Percentiles rank a stretch among this genome's conserved stretches.
phyloP scores from a whole-genome alignment of 2,888 invertebrate species.

The Macrosiphum euphorbiae region DNA sequence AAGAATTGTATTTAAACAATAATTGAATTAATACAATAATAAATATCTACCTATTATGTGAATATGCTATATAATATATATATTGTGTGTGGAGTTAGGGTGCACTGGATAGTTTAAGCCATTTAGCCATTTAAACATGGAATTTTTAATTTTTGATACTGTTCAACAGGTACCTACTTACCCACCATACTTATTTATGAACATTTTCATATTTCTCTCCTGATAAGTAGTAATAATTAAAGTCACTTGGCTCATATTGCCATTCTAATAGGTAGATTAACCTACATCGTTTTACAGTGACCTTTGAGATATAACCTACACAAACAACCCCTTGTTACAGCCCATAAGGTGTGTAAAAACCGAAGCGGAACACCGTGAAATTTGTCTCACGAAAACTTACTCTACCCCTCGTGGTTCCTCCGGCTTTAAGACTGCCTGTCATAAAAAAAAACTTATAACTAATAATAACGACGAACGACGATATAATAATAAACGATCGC shows the following conservation, averaged over 20 bases:
- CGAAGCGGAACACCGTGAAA: not conserved
- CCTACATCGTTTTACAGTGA: not conserved
- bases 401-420: not conserved
- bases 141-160: not conserved
- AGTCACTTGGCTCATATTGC: not conserved
- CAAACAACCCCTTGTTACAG: not conserved
- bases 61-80: too few relatives aligned
- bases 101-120: too few relatives aligned
- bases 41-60: too few relatives aligned
- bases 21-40: too few relatives aligned
- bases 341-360: not conserved
- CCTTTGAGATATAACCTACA: not conserved
- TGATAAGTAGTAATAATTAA: not conserved
- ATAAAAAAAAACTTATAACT: not conserved
- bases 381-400: not conserved
- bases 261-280: not conserved
- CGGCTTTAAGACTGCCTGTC: too few relatives aligned
- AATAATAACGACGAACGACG: not conserved
- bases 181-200: not conserved
- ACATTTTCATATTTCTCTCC: not conserved
- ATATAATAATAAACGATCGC: slow-evolving; percentile 21
- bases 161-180: too few relatives aligned
- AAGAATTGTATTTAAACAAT: too few relatives aligned
- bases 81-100: too few relatives aligned
- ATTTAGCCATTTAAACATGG: too few relatives aligned